A percentile compares a stretch with the other conserved stretches of the same genome.
Conservation (phyloP, 2,888 invertebrate species). For the Standfussiana lucernea region DNA sequence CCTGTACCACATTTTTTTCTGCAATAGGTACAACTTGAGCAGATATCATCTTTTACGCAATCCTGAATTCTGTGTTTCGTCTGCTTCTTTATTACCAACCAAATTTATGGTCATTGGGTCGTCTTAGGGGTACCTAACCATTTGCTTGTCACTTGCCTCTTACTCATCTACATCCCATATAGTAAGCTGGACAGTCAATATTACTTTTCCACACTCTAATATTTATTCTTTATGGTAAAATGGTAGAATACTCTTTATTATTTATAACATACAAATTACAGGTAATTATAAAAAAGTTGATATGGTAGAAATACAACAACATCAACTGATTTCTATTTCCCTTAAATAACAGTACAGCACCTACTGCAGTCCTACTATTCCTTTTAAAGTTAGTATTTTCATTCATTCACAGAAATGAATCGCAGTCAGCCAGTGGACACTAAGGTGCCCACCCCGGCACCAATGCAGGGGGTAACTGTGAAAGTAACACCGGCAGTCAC, state of each 20-base stretch:
- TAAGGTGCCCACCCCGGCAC: slow-evolving; percentile 53
- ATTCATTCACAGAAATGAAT: slow-evolving; percentile 50
- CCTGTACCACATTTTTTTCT: not conserved
- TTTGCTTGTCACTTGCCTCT: not conserved
- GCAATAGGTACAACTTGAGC: not conserved
- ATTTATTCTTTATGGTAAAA: not conserved
- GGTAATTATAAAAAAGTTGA: not conserved
- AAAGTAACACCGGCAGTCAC: slow-evolving; percentile 56
- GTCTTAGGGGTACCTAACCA: not conserved
- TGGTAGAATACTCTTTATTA: not conserved
- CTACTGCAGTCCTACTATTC: not conserved
- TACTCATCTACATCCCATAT: not conserved
- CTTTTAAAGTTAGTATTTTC: not conserved
- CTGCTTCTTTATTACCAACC: not conserved
- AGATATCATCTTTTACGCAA: not conserved
- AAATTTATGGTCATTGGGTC: not conserved
- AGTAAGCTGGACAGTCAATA: not conserved
- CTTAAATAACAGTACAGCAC: not conserved
- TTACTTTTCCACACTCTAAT: not conserved
- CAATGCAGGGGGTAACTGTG: slow-evolving; percentile 45
- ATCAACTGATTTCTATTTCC: not conserved
- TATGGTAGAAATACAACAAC: not conserved
- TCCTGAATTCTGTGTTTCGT: not conserved
- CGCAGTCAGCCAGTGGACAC: slow-evolving; percentile 51
- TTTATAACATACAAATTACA: not conserved